phyloP scores from a whole-genome alignment of 2,888 invertebrate genomes.

The Tillus elongatus region DNA sequence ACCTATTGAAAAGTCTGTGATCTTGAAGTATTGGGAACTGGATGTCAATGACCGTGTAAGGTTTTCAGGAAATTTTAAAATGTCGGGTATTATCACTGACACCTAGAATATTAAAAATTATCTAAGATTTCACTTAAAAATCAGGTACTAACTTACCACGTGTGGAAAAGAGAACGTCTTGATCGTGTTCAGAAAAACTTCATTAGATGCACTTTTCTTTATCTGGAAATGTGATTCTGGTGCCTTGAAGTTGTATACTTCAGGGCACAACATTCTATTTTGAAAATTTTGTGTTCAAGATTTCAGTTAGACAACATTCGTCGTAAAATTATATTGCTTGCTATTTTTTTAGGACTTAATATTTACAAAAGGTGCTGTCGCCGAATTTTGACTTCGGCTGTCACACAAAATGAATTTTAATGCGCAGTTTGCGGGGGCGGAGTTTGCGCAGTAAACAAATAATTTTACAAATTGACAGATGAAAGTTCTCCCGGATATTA shows the following conservation, averaged over 20 bases:
- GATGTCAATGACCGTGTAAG: constrained; percentile 37
- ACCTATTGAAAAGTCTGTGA: constrained; percentile 39
- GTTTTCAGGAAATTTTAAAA: constrained; percentile 37
- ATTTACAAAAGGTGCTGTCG: no score
- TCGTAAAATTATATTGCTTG: no score
- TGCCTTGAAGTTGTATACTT: constrained; percentile 47
- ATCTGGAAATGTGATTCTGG: constrained; percentile 38
- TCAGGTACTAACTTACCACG: constrained; percentile 40
- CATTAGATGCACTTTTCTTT: constrained; percentile 29
- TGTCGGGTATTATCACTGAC: constrained; percentile 47
- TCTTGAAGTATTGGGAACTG: constrained; percentile 49
- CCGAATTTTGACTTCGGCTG: no score
- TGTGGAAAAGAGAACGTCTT: constrained; percentile 45
- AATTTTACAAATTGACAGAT: no score
- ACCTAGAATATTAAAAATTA: constrained; percentile 42
- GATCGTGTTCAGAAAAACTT: constrained; percentile 32
- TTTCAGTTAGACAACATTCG: no score
- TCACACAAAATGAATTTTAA: no score
- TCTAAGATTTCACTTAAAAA: constrained; percentile 9
- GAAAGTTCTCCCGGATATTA: no score
- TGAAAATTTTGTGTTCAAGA: no score
- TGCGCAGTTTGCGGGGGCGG: no score
- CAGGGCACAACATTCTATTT: constrained; percentile 48
- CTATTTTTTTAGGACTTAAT: no score
- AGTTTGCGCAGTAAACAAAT: no score